These are phyloP conservation scores for Holothuria scabra DNA, from an alignment of 53 echinoderm and acorn worm species.

Conservation along the genomic window DNA sequence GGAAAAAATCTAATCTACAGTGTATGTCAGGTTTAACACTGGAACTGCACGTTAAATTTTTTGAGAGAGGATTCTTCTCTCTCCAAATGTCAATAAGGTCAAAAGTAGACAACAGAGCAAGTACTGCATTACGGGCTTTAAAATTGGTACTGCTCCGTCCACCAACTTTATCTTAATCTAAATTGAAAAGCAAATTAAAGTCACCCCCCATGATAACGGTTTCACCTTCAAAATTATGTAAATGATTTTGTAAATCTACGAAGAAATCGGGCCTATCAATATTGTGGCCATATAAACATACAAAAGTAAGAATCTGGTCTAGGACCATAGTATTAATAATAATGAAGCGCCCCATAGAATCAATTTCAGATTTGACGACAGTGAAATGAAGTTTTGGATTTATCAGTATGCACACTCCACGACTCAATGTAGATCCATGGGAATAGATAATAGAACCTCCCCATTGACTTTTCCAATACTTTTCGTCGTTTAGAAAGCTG, in stretches of 20 bases:
- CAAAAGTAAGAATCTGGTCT: neutral
- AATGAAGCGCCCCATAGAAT: neutral
- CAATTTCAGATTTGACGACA: neutral
- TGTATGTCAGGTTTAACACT: slow-evolving; percentile 10
- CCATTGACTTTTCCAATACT: slow-evolving; percentile 27
- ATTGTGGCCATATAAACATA: neutral
- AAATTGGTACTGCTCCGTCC: neutral
- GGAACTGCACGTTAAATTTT: slow-evolving; percentile 10
- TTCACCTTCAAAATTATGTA: too few species aligned
- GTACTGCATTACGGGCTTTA: neutral
- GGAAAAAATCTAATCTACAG: slow-evolving; percentile 17
- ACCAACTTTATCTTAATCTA: slow-evolving; percentile 7
- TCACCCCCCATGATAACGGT: slow-evolving; percentile 12
- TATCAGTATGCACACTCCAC: too few species aligned
- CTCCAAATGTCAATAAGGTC: slow-evolving; percentile 5
- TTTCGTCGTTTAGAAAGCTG: slow-evolving; percentile 13
- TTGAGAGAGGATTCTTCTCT: slow-evolving; percentile 3
- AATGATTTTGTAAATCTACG: too few species aligned
- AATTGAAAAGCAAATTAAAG: slow-evolving; percentile 16
- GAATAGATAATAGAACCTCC: slow-evolving; percentile 37
- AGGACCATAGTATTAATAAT: neutral
- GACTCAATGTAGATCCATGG: too few species aligned
- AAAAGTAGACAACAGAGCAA: neutral
- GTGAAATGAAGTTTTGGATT: neutral
- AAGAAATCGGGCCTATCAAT: too few species aligned